Evolutionary conservation across 2,888 invertebrate genomes (phyloP).

Genomic region (Cerceris ruficornis): DNA sequence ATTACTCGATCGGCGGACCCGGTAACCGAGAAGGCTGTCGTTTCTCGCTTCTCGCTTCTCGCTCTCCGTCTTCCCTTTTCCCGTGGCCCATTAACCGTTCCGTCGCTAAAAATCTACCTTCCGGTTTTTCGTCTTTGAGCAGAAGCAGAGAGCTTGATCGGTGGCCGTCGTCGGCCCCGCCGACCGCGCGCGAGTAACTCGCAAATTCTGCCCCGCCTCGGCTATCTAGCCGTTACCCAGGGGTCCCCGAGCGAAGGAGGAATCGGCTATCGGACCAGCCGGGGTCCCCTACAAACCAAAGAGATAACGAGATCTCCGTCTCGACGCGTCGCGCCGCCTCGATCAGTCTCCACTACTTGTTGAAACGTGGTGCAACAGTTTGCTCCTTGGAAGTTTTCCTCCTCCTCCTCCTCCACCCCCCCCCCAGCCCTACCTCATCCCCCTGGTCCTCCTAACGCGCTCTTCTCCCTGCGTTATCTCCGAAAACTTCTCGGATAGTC

Average conservation of each 20-base stretch:
- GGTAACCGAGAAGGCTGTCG: conserved; percentile 74
- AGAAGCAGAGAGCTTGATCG: neutral
- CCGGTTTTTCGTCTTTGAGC: neutral
- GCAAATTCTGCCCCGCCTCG: too few relatives aligned
- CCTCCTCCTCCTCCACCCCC: neutral
- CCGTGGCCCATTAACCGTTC: neutral
- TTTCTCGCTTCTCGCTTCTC: conserved; percentile 2
- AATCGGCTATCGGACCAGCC: too few relatives aligned
- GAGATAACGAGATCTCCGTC: too few relatives aligned
- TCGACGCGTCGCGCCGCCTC: too few relatives aligned
- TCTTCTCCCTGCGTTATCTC: too few relatives aligned
- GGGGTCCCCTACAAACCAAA: too few relatives aligned
- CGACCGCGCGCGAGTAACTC: neutral
- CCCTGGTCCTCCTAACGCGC: neutral
- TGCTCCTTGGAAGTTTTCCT: conserved; percentile 71
- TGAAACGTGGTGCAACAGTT: conserved; percentile 81
- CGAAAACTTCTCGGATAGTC: neutral
- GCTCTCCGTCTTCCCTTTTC: neutral
- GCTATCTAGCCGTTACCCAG: too few relatives aligned
- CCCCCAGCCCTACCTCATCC: neutral
- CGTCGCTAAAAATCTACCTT: neutral
- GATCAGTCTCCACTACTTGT: conserved; percentile 72
- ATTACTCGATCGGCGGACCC: conserved; percentile 77
- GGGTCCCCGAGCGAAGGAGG: too few relatives aligned
- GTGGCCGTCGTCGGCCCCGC: neutral